phyloP scores from a whole-genome alignment of 2,888 invertebrate genomes.

The Ichneumoninae sp. region DNA sequence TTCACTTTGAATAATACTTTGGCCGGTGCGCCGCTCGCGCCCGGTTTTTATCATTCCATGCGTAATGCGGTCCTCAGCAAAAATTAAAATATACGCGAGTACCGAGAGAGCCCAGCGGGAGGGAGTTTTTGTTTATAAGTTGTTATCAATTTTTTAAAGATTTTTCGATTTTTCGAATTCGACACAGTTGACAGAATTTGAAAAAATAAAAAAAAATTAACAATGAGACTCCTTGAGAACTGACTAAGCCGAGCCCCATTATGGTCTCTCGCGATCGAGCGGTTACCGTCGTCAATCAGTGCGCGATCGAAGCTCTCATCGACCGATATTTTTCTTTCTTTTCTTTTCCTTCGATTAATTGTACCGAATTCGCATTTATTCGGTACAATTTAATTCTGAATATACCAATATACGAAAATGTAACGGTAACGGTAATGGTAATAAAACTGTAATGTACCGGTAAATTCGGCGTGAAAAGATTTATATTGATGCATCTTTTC shows the following conservation, averaged over 20 bases:
- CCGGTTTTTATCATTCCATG: constrained; percentile 34
- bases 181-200: background rate
- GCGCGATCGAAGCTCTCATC: background rate
- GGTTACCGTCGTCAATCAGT: background rate
- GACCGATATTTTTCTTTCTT: background rate
- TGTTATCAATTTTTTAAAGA: background rate
- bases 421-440: too few relatives aligned
- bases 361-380: too few relatives aligned
- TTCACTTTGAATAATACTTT: constrained; percentile 51
- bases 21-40: constrained; percentile 13
- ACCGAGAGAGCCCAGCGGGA: background rate
- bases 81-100: constrained; percentile 24
- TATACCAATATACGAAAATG: too few relatives aligned
- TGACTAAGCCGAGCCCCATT: background rate
- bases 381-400: too few relatives aligned
- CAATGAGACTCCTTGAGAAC: background rate
- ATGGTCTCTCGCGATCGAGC: background rate
- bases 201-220: background rate
- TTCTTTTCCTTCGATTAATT: background rate
- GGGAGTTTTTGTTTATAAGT: background rate
- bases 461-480: too few relatives aligned
- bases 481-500: too few relatives aligned
- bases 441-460: too few relatives aligned
- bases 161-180: background rate
- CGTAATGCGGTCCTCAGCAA: constrained; percentile 7